Conservation (phyloP, 2,113 vertebrate genomes). For the Lontra canadensis region DNA sequence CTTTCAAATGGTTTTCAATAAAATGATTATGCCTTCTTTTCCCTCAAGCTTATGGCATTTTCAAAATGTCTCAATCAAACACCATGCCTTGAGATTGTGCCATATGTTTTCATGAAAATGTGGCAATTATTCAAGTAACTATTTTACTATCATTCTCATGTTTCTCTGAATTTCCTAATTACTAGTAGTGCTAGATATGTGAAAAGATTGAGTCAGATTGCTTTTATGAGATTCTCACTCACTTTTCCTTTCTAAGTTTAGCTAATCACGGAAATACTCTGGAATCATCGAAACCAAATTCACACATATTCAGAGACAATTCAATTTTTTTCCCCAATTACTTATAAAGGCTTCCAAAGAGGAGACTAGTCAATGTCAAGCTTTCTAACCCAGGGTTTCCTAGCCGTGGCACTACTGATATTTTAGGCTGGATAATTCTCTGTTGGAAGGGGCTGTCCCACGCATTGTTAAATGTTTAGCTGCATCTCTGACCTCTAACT, state of each 20-base stretch:
- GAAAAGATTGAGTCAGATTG: not conserved
- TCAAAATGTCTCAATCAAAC: conserved; percentile 57
- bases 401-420: not conserved
- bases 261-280: not conserved
- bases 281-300: not conserved
- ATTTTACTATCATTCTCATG: conserved; percentile 3
- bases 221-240: not conserved
- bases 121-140: conserved; percentile 56
- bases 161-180: conserved; percentile 47
- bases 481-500: not conserved
- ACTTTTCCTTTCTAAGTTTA: not conserved
- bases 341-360: not conserved
- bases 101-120: conserved; percentile 61
- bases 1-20: conserved; percentile 59
- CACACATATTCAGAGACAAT: not conserved
- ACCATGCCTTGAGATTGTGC: conserved; percentile 3
- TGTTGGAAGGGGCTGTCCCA: too few species aligned
- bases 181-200: not conserved
- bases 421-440: not conserved
- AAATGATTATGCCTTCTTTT: conserved; percentile 51
- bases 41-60: conserved; percentile 29
- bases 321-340: not conserved
- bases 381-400: not conserved
- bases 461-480: not conserved
- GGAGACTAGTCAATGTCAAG: not conserved